phyloP scores from a whole-genome alignment of 2,888 invertebrate genomes.

The Amorpha juglandis region DNA sequence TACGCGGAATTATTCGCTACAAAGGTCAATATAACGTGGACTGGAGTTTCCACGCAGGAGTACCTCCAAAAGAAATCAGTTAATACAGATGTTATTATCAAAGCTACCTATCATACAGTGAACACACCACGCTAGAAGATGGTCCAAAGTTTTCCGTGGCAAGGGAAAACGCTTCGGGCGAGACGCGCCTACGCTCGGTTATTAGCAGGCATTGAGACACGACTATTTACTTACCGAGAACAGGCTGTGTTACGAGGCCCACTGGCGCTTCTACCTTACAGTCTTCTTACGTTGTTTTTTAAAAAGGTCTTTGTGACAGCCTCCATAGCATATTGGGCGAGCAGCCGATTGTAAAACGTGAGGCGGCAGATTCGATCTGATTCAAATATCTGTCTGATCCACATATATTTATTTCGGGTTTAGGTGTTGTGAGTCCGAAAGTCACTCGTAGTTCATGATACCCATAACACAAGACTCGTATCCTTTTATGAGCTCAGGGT shows the following conservation, averaged over 20 bases:
- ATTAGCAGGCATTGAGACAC: slow-evolving; percentile 77
- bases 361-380: no score
- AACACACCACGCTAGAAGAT: slow-evolving; percentile 21
- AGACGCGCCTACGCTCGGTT: slow-evolving; percentile 70
- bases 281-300: not conserved
- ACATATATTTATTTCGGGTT: no score
- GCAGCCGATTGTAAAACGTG: no score
- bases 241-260: slow-evolving; percentile 55
- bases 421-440: no score
- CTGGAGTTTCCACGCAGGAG: not conserved
- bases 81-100: slow-evolving; percentile 8
- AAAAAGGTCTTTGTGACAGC: no score
- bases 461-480: no score
- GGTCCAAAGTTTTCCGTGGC: slow-evolving; percentile 66
- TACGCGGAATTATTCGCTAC: no score
- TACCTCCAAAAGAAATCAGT: not conserved
- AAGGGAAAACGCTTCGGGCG: slow-evolving; percentile 69
- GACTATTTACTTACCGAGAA: slow-evolving; percentile 77
- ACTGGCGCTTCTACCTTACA: slow-evolving; percentile 46
- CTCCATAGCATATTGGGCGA: no score
- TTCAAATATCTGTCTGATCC: no score
- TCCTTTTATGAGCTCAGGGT: no score
- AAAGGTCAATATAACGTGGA: no score
- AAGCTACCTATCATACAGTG: slow-evolving; percentile 10
- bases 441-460: no score